Percentiles rank a stretch among this genome's conserved stretches.
Conservation (phyloP, 2,113 vertebrate genomes). For the Mixornis gularis region DNA sequence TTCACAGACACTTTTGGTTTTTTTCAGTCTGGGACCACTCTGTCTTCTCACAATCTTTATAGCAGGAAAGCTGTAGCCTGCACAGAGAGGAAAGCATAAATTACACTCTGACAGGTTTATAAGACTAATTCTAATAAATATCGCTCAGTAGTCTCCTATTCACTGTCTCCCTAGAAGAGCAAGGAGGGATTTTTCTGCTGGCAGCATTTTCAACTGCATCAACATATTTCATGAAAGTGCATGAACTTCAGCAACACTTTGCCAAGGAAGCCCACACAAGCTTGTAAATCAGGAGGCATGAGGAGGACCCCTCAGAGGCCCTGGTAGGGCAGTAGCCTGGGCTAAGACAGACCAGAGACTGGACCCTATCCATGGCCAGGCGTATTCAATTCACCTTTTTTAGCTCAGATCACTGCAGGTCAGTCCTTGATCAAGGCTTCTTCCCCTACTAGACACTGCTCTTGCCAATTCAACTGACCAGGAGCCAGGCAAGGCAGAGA, state of each 20-base stretch:
- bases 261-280: not conserved
- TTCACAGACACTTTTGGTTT: not conserved
- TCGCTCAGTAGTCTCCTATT: not conserved
- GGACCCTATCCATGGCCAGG: not conserved
- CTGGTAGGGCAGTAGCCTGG: not conserved
- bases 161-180: not conserved
- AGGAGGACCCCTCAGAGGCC: not conserved
- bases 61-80: not conserved
- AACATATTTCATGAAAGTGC: not conserved
- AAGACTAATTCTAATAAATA: slow-evolving; percentile 49
- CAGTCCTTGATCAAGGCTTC: not conserved
- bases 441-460: not conserved
- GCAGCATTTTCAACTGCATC: not conserved
- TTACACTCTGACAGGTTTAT: slow-evolving; percentile 21
- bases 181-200: not conserved
- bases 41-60: slow-evolving; percentile 18
- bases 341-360: not conserved
- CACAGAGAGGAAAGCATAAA: slow-evolving; percentile 30
- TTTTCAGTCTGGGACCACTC: not conserved
- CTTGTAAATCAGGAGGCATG: not conserved
- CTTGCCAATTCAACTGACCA: not conserved
- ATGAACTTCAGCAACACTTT: not conserved
- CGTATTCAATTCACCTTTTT: not conserved
- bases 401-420: not conserved
- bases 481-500: not conserved